Percentiles rank a stretch among this genome's conserved stretches.
Conservation (phyloP, 1,140 invertebrate species). For the Magallana gigas region DNA sequence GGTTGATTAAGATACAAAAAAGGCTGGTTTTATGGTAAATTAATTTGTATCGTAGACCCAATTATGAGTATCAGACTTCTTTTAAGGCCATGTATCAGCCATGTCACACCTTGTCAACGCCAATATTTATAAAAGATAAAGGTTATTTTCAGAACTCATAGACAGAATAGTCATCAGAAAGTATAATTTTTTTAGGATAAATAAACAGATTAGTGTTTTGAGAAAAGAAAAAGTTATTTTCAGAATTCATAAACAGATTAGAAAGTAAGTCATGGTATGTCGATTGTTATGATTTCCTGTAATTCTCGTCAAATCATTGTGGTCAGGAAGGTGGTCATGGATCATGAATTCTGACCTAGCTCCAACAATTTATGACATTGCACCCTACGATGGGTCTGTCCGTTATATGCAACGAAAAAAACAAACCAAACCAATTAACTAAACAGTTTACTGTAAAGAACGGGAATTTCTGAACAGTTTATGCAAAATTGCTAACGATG, state of each 20-base stretch:
- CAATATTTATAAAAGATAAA: neutral
- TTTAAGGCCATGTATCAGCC: neutral
- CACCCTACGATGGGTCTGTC: too few relatives aligned
- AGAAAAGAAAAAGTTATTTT: neutral
- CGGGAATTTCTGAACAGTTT: too few relatives aligned
- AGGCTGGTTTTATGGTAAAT: neutral
- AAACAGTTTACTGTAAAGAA: too few relatives aligned
- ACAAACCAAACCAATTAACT: too few relatives aligned
- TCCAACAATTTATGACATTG: too few relatives aligned
- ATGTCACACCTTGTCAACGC: neutral
- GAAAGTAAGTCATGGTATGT: neutral
- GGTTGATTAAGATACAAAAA: neutral
- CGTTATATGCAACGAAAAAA: too few relatives aligned
- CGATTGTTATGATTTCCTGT: neutral
- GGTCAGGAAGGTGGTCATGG: neutral
- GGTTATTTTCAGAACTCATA: neutral
- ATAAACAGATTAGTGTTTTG: neutral
- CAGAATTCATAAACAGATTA: neutral
- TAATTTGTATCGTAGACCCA: constrained; percentile 4
- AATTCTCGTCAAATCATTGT: neutral
- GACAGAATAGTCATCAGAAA: neutral
- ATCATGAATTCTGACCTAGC: neutral
- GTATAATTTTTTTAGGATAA: neutral
- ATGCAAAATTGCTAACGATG: too few relatives aligned
- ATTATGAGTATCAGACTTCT: neutral